Evolutionary conservation across 2,797 vertebrate genomes (phyloP).

Genomic region (Odontamblyopus rebecca): DNA sequence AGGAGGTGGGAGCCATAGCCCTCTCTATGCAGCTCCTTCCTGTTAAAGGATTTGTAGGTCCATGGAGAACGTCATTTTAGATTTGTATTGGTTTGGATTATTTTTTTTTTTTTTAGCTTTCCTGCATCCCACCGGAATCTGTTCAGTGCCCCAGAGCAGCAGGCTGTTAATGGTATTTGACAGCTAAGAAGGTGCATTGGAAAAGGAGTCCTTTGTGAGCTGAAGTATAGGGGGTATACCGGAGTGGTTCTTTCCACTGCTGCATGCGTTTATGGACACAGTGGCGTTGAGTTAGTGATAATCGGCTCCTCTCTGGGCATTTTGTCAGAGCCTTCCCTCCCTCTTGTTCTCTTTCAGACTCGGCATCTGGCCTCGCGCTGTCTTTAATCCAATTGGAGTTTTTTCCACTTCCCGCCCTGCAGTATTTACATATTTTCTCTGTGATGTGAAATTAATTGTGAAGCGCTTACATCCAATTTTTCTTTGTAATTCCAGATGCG

Average conservation of each 20-base stretch:
- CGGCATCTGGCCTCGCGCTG: slow-evolving; percentile 63
- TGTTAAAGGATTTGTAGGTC: slow-evolving; percentile 57
- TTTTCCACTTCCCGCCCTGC: slow-evolving; percentile 12
- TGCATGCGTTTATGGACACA: slow-evolving; percentile 46
- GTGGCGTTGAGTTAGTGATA: slow-evolving; percentile 57
- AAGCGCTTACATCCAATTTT: slow-evolving; percentile 48
- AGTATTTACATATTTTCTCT: slow-evolving; percentile 67
- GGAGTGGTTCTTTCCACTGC: slow-evolving; percentile 38
- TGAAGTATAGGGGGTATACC: slow-evolving; percentile 26
- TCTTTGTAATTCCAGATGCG: slow-evolving; percentile 65
- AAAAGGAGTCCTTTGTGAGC: slow-evolving; percentile 53
- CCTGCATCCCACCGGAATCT: slow-evolving; percentile 43
- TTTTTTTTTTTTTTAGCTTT: slow-evolving; percentile 30
- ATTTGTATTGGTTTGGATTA: slow-evolving; percentile 55
- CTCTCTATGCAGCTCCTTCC: slow-evolving; percentile 49
- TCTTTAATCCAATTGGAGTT: slow-evolving; percentile 72
- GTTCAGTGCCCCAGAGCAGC: slow-evolving; percentile 50
- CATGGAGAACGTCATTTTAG: slow-evolving; percentile 63
- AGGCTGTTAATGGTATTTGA: slow-evolving; percentile 66
- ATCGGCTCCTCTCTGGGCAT: slow-evolving; percentile 53
- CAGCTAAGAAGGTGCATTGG: slow-evolving; percentile 46
- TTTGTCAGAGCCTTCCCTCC: slow-evolving; percentile 41
- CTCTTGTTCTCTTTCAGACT: slow-evolving; percentile 47
- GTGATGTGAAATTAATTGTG: slow-evolving; percentile 71
- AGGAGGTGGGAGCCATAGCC: slow-evolving; percentile 56